A percentile compares a stretch with the other conserved stretches of the same genome.
These are phyloP conservation scores for Spilosoma lubricipeda DNA, from an alignment of 2,888 invertebrate genomes.

Conservation along the genomic window DNA sequence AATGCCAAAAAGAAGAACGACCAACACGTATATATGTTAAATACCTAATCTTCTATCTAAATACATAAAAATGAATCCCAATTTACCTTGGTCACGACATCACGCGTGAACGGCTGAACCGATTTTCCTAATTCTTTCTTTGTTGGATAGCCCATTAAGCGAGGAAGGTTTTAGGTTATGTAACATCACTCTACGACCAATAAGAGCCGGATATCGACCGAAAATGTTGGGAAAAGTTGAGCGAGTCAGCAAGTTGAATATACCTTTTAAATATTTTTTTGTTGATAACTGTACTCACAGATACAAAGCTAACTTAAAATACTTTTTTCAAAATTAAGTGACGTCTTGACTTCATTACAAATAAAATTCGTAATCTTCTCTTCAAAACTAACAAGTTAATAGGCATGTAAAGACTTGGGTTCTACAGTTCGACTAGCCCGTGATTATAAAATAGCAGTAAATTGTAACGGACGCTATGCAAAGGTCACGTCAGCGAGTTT, in stretches of 20 bases:
- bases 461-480: slow-evolving; percentile 30
- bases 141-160: no score
- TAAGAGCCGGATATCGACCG: no score
- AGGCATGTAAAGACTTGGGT: slow-evolving; percentile 19
- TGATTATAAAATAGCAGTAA: slow-evolving; percentile 29
- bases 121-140: no score
- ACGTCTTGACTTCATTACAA: slow-evolving; percentile 14
- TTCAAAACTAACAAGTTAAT: slow-evolving; percentile 23
- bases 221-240: no score
- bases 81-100: no score
- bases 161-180: no score
- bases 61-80: no score
- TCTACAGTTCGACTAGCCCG: slow-evolving; percentile 21
- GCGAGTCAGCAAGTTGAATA: no score
- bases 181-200: no score
- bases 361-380: slow-evolving; percentile 18
- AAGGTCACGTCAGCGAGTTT: slow-evolving; percentile 42
- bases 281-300: neutral
- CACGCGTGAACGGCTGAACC: no score
- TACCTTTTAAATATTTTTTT: neutral
- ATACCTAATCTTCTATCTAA: no score
- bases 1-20: neutral
- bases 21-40: no score
- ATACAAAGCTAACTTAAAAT: neutral
- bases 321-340: neutral